Evolutionary conservation across 2,113 vertebrate genomes (phyloP).

Genomic region (Pteruthius melanotis): DNA sequence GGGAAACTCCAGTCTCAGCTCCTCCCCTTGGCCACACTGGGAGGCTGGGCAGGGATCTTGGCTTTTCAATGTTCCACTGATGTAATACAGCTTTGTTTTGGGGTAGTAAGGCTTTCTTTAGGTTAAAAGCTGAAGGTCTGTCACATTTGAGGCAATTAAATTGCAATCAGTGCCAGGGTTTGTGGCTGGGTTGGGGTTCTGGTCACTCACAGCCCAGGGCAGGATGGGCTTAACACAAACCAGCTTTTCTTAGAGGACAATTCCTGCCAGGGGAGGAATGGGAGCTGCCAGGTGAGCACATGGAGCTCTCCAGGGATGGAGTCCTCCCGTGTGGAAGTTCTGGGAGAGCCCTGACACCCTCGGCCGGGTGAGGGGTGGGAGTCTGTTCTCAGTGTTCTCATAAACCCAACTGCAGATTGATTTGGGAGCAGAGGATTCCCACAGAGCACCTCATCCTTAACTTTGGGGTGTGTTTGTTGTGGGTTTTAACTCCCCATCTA

Average conservation of each 20-base stretch:
- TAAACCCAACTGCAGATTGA: background rate
- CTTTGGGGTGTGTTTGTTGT: background rate
- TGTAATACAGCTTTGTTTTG: background rate
- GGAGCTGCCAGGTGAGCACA: background rate
- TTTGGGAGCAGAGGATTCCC: background rate
- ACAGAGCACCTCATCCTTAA: too few species aligned
- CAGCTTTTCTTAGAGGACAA: background rate
- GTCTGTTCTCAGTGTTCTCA: background rate
- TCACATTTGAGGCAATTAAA: background rate
- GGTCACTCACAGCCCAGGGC: background rate
- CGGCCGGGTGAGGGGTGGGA: background rate
- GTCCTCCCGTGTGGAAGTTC: background rate
- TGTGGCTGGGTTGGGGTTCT: background rate
- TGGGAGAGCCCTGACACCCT: background rate
- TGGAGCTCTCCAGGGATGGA: background rate
- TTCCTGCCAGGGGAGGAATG: fast-evolving
- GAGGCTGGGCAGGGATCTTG: background rate
- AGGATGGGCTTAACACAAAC: background rate
- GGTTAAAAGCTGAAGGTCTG: background rate
- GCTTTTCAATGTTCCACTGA: background rate
- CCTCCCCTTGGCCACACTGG: fast-evolving
- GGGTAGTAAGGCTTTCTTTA: background rate
- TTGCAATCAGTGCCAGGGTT: background rate
- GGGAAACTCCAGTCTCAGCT: fast-evolving
- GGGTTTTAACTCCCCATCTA: background rate